Conservation (phyloP, 1,140 invertebrate genomes). For the Marisa cornuarietis region DNA sequence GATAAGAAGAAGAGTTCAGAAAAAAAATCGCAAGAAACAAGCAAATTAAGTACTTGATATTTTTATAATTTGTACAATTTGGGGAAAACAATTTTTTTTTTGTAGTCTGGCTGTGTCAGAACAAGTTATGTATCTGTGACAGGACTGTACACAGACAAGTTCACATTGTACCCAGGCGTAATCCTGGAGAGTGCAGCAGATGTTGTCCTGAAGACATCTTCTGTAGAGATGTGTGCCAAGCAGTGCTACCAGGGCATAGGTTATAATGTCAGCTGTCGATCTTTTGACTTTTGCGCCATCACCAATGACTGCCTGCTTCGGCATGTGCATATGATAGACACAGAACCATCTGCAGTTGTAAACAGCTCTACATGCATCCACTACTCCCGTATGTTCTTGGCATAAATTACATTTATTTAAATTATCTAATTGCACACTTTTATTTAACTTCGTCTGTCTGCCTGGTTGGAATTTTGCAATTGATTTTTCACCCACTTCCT, state of each 20-base stretch:
- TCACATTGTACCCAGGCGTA: constrained; percentile 30
- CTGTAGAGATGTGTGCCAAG: constrained; percentile 35
- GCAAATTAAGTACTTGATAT: no score
- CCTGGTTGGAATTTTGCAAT: no score
- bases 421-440: no score
- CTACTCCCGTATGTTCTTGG: constrained; percentile 37
- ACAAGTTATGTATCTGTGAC: background rate
- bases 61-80: no score
- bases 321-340: constrained; percentile 36
- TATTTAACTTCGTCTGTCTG: no score
- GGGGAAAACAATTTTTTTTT: no score
- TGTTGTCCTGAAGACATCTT: constrained; percentile 5
- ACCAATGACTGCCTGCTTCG: constrained; percentile 34
- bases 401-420: background rate
- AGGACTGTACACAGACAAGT: constrained; percentile 40
- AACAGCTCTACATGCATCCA: constrained; percentile 32
- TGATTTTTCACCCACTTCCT: no score
- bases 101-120: no score
- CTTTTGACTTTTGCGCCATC: constrained; percentile 42
- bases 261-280: constrained; percentile 28
- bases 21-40: no score
- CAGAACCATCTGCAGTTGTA: constrained; percentile 13
- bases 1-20: no score
- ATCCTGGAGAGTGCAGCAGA: constrained; percentile 25
- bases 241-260: constrained; percentile 25